Percentiles rank a stretch among this genome's conserved stretches.
Evolutionary conservation across 2,113 vertebrate genomes (phyloP).

Genomic region (Campylomormyrus tamandua): DNA sequence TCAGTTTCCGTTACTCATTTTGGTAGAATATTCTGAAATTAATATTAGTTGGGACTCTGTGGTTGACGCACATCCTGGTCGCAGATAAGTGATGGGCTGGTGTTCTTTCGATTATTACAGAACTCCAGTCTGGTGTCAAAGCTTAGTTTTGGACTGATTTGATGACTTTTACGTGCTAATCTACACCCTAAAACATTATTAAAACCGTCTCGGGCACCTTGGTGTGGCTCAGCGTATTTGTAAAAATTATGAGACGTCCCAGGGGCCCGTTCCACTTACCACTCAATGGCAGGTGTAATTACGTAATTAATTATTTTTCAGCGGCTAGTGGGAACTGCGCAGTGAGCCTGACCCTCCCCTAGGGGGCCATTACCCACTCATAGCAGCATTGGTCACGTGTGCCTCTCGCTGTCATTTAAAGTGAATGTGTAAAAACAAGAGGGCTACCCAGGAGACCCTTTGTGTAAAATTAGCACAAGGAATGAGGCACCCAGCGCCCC

Average conservation of each 20-base stretch:
- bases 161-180: background rate
- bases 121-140: background rate
- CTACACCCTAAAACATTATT: background rate
- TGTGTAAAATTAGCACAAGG: background rate
- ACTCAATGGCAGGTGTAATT: slow-evolving; percentile 12
- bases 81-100: background rate
- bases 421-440: background rate
- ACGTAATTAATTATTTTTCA: slow-evolving; percentile 12
- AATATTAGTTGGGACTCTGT: background rate
- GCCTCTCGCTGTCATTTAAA: background rate
- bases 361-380: background rate
- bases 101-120: background rate
- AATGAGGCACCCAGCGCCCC: background rate
- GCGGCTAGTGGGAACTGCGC: background rate
- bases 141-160: background rate
- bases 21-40: background rate
- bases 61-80: background rate
- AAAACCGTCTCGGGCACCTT: background rate
- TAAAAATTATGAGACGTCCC: background rate
- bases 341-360: background rate
- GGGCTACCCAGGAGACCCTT: background rate
- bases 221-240: background rate
- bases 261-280: background rate
- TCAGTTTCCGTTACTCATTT: background rate
- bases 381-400: background rate